phyloP scores from a whole-genome alignment of 2,888 invertebrate species.

The Spodoptera exigua region DNA sequence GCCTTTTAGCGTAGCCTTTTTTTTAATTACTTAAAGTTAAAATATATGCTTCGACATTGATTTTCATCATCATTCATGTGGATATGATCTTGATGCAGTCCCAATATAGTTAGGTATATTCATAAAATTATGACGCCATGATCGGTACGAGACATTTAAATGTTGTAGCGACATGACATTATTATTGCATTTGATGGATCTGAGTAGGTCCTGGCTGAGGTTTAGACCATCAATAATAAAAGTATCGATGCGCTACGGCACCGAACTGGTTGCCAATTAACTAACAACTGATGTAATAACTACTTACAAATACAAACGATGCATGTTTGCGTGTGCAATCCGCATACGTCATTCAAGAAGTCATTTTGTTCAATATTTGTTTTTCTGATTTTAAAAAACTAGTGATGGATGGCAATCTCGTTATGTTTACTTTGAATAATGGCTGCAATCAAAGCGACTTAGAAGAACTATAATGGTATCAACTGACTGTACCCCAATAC shows the following conservation, averaged over 20 bases:
- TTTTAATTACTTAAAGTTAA: no score
- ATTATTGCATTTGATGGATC: slow-evolving; percentile 20
- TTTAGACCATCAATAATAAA: slow-evolving; percentile 22
- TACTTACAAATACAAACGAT: slow-evolving; percentile 19
- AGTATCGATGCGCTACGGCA: slow-evolving; percentile 23
- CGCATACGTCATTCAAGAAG: slow-evolving; percentile 13
- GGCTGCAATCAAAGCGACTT: slow-evolving; percentile 27
- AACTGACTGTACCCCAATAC: slow-evolving; percentile 36
- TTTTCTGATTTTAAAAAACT: not conserved
- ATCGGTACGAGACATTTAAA: no score
- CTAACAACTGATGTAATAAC: slow-evolving; percentile 42
- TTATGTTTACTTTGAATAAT: slow-evolving; percentile 16
- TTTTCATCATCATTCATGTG: no score
- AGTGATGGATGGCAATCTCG: slow-evolving; percentile 20
- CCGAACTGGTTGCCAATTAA: slow-evolving; percentile 37
- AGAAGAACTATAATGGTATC: slow-evolving; percentile 43
- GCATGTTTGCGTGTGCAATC: slow-evolving; percentile 11
- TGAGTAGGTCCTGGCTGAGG: slow-evolving; percentile 18
- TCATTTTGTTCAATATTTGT: slow-evolving; percentile 11
- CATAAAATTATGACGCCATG: no score
- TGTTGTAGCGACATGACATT: slow-evolving; percentile 27
- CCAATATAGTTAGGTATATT: no score
- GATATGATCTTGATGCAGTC: no score
- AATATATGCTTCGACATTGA: no score
- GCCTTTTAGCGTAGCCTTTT: no score